Base-by-base conservation (phyloP, 2,113 vertebrate species). In the Microtus ochrogaster region DNA sequence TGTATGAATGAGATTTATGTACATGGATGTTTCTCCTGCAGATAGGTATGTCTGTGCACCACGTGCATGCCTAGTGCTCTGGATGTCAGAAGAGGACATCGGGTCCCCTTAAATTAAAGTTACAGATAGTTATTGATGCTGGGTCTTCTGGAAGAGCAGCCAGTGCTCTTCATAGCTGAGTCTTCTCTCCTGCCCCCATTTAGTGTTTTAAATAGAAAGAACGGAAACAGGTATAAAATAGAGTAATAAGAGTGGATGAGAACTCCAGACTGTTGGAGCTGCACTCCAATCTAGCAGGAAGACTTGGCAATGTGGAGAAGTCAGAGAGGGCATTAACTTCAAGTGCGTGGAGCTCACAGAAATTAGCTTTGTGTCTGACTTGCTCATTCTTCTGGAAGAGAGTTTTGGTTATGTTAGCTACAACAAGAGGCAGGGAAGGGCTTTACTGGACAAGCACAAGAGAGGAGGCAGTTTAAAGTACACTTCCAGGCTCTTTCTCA, bases 181-280 rank as follows among this genome's bases (percentile, higher is more conserved):
- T n/a, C 55, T 41, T 63, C 24, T 41, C 24, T n/a, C n/a, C 7
- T 28, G n/a, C 7, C 3, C 22, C 81, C 2, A 83, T 30, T 55
- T 86, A 74, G 49, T 63, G 22, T 72, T 97, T 89, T 83, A 39
- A 87, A 96, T 17, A 58, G 58, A 63, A 91, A 22, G 30, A 87
- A 68, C n/a, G n/a, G 5, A 8, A 73, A 73, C n/a, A 73, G 17
- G 79, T 78, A 47, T 7, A 91, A 96, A 77, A n/a, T n/a, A n/a
- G 16, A 44, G 8, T 92, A 28, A 12, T 55, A 7, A 28, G 73
- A 66, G n/a, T 78, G 49, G 97, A 76, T 96, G 94, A 97, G 96
- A 58, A 88, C 24, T 83, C 44, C n/a, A 13, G 81, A 66, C 92
- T 63, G 70, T 36, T 95, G 63, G 76, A 81, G 36, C 61, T 28